Conservation (phyloP, 2,113 vertebrate species). For the Oenanthe melanoleuca region DNA sequence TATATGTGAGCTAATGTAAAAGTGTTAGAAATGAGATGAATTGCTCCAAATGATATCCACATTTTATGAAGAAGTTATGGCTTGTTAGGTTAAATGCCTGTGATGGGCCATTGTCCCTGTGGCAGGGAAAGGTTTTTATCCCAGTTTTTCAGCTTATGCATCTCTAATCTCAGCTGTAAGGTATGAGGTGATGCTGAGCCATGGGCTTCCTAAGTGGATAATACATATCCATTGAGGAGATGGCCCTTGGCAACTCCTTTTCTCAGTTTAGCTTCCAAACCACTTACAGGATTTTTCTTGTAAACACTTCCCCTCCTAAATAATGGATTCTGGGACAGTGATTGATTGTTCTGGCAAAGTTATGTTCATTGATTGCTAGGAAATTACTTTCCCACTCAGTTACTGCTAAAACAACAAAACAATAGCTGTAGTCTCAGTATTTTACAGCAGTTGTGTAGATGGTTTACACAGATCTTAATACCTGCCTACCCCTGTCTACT, state of each 20-base stretch:
- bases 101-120: not conserved
- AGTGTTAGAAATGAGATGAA: not conserved
- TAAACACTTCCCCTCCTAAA: not conserved
- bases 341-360: not conserved
- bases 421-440: not conserved
- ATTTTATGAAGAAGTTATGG: not conserved
- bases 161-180: not conserved
- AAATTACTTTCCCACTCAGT: not conserved
- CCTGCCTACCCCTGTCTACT: not conserved
- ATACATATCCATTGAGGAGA: not conserved
- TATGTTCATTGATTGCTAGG: not conserved
- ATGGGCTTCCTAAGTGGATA: fast-evolving
- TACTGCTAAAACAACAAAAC: not conserved
- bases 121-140: not conserved
- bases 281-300: not conserved
- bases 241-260: not conserved
- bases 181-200: not conserved
- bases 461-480: not conserved
- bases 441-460: not conserved
- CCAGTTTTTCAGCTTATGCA: not conserved
- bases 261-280: not conserved
- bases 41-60: not conserved
- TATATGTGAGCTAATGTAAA: not conserved
- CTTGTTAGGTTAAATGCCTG: not conserved
- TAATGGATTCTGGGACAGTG: not conserved